A percentile compares a stretch with the other conserved stretches of the same genome.
Evolutionary conservation across 1,140 invertebrate genomes (phyloP).

Genomic region (Hyles vespertilio): DNA sequence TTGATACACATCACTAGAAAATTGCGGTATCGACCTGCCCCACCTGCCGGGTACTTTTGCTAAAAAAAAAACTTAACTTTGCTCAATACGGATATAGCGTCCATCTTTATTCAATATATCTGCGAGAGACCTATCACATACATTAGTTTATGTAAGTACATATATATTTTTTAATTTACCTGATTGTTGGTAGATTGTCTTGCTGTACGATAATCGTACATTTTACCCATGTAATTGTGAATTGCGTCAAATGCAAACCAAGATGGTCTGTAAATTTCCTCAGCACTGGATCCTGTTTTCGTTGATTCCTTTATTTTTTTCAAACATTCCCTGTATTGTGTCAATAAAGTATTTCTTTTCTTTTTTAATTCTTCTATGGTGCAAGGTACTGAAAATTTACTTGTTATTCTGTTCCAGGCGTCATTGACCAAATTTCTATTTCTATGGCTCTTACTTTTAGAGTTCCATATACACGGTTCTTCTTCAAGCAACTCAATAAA

Average conservation of each 20-base stretch:
- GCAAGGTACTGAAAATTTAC: slow-evolving; percentile 4
- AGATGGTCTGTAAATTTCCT: slow-evolving; percentile 4
- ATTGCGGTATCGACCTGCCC: too few relatives aligned
- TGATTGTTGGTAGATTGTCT: not conserved
- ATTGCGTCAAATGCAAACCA: slow-evolving; percentile 11
- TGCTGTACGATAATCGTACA: not conserved
- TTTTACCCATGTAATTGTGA: slow-evolving; percentile 1
- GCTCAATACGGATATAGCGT: too few relatives aligned
- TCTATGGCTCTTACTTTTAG: slow-evolving; percentile 4
- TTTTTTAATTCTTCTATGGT: slow-evolving; percentile 9
- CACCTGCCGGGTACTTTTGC: too few relatives aligned
- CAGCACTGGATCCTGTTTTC: slow-evolving; percentile 1
- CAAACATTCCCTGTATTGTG: slow-evolving; percentile 9
- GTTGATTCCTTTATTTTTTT: slow-evolving; percentile 9
- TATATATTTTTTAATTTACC: not conserved
- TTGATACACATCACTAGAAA: too few relatives aligned
- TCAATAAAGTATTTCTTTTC: slow-evolving; percentile 10
- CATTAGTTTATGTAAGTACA: not conserved
- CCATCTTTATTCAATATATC: too few relatives aligned
- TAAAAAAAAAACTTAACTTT: too few relatives aligned
- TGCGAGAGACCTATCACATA: too few relatives aligned
- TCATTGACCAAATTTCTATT: slow-evolving; percentile 5
- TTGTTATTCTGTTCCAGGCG: slow-evolving; percentile 5
- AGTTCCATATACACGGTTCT: slow-evolving; percentile 8
- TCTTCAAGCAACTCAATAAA: slow-evolving; percentile 8